phyloP scores from a whole-genome alignment of 2,113 vertebrate genomes.

The Alethe diademata region DNA sequence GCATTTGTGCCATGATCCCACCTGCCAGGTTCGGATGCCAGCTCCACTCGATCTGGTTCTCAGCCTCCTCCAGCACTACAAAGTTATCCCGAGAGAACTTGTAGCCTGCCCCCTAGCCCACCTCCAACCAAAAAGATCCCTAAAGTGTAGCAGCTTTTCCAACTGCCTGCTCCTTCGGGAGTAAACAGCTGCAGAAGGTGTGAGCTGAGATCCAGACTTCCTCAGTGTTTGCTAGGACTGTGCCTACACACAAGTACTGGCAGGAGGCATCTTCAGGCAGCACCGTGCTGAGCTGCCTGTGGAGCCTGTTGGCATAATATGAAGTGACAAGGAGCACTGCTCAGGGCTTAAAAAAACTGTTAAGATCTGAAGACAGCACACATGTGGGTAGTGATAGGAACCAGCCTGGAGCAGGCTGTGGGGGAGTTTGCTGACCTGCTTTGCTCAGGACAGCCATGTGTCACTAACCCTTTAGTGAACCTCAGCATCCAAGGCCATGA shows the following conservation, averaged over 20 bases:
- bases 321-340: not conserved
- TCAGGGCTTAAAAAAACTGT: not conserved
- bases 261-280: not conserved
- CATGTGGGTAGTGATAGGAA: not conserved
- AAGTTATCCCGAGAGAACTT: rapidly evolving
- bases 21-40: rapidly evolving
- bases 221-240: not conserved
- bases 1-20: not conserved
- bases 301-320: not conserved
- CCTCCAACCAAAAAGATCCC: not conserved
- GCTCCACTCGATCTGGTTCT: not conserved
- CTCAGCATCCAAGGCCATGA: not conserved
- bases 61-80: not conserved
- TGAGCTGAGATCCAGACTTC: not conserved
- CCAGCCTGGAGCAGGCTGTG: not conserved
- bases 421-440: not conserved
- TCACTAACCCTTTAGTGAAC: not conserved
- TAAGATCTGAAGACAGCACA: not conserved
- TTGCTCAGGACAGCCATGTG: not conserved
- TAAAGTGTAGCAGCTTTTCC: not conserved
- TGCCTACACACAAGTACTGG: not conserved
- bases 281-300: not conserved
- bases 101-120: not conserved
- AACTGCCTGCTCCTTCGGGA: not conserved
- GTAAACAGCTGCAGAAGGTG: not conserved